phyloP scores from a whole-genome alignment of 2,888 invertebrate species.

The Ennomos quercinarius region DNA sequence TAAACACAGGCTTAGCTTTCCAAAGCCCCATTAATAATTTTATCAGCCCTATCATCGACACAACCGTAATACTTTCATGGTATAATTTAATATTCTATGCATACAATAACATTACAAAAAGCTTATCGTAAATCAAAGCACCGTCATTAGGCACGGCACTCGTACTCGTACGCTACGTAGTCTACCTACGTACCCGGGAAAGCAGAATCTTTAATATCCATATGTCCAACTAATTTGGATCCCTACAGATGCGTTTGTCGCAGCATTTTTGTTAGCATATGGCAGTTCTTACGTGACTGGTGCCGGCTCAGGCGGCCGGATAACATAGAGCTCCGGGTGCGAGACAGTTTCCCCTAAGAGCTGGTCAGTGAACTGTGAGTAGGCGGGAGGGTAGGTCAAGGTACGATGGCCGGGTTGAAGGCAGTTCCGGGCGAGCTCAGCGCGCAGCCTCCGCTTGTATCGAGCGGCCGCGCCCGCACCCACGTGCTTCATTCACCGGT shows the following conservation, averaged over 20 bases:
- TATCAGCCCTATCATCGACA: conserved; percentile 42
- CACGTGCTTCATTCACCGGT: conserved; percentile 74
- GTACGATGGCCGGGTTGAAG: conserved; percentile 52
- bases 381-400: conserved; percentile 55
- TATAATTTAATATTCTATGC: conserved; percentile 43
- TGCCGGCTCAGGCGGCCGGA: conserved; percentile 50
- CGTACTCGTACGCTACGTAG: conserved; percentile 47
- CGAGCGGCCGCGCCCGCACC: conserved; percentile 73
- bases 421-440: conserved; percentile 62
- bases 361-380: conserved; percentile 48
- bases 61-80: conserved; percentile 34
- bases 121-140: conserved; percentile 65
- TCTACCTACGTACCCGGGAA: conserved; percentile 52
- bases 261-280: conserved; percentile 52
- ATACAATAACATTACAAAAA: conserved; percentile 49
- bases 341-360: conserved; percentile 40
- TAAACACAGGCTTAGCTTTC: conserved; percentile 35
- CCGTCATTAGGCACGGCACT: conserved; percentile 55
- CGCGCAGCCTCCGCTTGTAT: conserved; percentile 77
- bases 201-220: conserved; percentile 58
- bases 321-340: conserved; percentile 55
- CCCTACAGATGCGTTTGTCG: conserved; percentile 52
- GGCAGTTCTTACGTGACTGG: conserved; percentile 61
- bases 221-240: conserved; percentile 58
- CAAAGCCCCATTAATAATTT: conserved; percentile 38